Conservation (phyloP, 2,888 invertebrate genomes). For the Gortyna flavago region DNA sequence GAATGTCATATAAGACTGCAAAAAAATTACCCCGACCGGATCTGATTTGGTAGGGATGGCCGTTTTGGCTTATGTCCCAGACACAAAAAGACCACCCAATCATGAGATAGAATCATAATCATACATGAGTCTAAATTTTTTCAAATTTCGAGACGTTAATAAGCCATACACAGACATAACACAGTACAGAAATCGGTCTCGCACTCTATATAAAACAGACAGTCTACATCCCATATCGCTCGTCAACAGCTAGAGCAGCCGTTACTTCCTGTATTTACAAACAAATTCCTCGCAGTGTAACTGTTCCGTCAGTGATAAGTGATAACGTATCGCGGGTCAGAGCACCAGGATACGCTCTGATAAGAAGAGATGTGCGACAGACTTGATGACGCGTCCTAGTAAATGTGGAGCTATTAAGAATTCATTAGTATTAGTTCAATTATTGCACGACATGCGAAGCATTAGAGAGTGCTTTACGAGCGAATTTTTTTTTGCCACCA, state of each 20-base stretch:
- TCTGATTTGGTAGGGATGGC: not conserved
- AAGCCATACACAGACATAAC: not conserved
- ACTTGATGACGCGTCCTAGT: constrained; percentile 35
- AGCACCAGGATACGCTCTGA: constrained; percentile 62
- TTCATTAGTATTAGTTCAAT: constrained; percentile 8
- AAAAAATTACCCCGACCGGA: too few relatives aligned
- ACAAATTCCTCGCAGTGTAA: constrained; percentile 30
- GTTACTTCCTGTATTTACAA: constrained; percentile 45
- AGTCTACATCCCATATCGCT: constrained; percentile 29
- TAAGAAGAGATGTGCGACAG: constrained; percentile 37
- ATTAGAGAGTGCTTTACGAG: too few relatives aligned
- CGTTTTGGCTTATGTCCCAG: too few relatives aligned
- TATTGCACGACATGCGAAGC: not conserved
- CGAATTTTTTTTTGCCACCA: too few relatives aligned
- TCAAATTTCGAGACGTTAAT: not conserved
- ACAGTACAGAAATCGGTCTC: constrained; percentile 12
- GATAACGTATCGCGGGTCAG: constrained; percentile 48
- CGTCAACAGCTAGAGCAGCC: constrained; percentile 37
- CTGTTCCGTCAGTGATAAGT: constrained; percentile 21
- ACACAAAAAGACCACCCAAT: too few relatives aligned
- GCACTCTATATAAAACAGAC: constrained; percentile 37
- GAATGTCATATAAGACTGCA: not conserved
- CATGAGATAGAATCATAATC: too few relatives aligned
- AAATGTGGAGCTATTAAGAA: constrained; percentile 6
- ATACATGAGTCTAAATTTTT: not conserved